These are phyloP conservation scores for Opisthograptis luteolata DNA, from an alignment of 2,888 invertebrate species.

Conservation along the genomic window DNA sequence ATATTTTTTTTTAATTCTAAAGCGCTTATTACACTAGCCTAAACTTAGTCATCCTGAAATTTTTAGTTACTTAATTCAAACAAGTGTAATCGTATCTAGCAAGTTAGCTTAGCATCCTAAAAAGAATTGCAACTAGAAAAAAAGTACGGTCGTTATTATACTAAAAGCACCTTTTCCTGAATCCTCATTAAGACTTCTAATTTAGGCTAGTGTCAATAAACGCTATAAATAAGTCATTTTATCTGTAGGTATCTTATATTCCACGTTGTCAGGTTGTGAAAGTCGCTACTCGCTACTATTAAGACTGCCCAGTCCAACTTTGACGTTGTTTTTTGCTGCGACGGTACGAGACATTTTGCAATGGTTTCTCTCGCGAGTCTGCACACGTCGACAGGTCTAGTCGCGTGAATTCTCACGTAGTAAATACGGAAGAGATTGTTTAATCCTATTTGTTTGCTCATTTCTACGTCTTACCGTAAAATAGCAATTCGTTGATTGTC, in stretches of 20 bases:
- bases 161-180: no score
- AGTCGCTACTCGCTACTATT: constrained; percentile 47
- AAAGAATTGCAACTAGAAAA: no score
- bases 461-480: constrained; percentile 58
- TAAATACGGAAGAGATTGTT: constrained; percentile 63
- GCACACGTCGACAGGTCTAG: constrained; percentile 59
- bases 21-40: no score
- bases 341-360: constrained; percentile 53
- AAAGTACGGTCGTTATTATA: no score
- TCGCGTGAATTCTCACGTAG: constrained; percentile 59
- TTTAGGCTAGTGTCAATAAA: no score
- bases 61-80: no score
- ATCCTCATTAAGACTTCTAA: no score
- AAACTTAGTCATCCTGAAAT: no score
- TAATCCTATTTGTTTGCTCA: constrained; percentile 50
- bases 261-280: constrained; percentile 43
- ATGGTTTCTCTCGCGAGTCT: constrained; percentile 57
- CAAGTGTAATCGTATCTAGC: no score
- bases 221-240: no score
- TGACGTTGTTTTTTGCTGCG: constrained; percentile 49
- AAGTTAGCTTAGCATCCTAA: no score
- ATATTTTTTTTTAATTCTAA: no score
- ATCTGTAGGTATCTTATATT: background rate
- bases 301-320: constrained; percentile 58
- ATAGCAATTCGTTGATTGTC: constrained; percentile 59